Evolutionary conservation across 2,113 vertebrate genomes (phyloP).

Genomic region (Tupaia chinensis): DNA sequence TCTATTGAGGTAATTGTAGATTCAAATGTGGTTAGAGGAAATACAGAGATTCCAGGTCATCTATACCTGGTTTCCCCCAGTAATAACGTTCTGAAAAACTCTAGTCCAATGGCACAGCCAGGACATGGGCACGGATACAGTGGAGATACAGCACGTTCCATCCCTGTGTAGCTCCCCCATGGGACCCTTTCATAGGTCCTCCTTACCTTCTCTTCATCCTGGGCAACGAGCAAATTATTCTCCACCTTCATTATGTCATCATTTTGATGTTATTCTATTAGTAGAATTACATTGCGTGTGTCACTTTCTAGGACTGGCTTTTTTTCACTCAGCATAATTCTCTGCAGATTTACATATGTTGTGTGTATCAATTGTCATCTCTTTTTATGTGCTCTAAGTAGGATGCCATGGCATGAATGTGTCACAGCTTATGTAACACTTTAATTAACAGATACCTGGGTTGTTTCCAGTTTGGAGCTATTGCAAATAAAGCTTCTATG

Average conservation of each 20-base stretch:
- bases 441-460: background rate
- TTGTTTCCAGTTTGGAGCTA: background rate
- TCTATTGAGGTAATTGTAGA: background rate
- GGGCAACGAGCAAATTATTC: background rate
- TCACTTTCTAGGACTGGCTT: background rate
- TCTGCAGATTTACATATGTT: background rate
- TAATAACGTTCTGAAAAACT: background rate
- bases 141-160: background rate
- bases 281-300: background rate
- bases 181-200: background rate
- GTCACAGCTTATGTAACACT: background rate
- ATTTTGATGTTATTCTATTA: background rate
- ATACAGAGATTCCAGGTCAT: background rate
- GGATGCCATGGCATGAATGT: background rate
- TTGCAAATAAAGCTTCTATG: background rate
- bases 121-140: background rate
- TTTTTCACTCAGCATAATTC: background rate
- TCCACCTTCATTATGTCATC: background rate
- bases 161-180: background rate
- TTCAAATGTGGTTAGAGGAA: background rate
- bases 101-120: background rate
- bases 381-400: background rate
- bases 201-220: background rate
- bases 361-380: no score
- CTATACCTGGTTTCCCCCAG: background rate